Percentiles rank a stretch among this genome's conserved stretches.
Conservation (phyloP, 2,797 vertebrate species). For the Enoplosus armatus region DNA sequence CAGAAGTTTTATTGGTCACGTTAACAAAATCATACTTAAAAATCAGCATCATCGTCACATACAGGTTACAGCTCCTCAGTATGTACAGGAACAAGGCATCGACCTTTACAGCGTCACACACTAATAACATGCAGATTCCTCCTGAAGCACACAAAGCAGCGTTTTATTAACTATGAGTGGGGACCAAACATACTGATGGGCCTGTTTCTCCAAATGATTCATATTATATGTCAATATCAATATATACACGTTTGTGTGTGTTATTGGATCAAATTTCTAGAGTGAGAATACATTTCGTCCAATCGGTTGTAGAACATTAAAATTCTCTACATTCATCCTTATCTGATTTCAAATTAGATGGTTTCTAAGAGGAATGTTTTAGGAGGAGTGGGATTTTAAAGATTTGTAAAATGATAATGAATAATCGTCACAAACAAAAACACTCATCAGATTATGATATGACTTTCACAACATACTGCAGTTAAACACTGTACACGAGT, state of each 20-base stretch:
- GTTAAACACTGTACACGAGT: slow-evolving; percentile 28
- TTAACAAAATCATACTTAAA: slow-evolving; percentile 66
- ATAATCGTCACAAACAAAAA: slow-evolving; percentile 5
- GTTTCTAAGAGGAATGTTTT: neutral
- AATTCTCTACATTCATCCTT: slow-evolving; percentile 22
- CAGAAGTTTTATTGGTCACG: slow-evolving; percentile 69
- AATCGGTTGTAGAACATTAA: slow-evolving; percentile 1
- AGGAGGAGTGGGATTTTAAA: neutral
- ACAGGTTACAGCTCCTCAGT: slow-evolving; percentile 52
- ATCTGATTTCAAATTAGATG: neutral
- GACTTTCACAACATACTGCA: slow-evolving; percentile 29
- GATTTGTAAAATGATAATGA: slow-evolving; percentile 4
- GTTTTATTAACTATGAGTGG: neutral
- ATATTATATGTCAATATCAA: neutral
- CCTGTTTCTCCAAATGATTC: neutral
- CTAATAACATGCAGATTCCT: slow-evolving; percentile 69
- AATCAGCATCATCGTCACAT: slow-evolving; percentile 43
- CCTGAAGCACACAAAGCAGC: slow-evolving; percentile 32
- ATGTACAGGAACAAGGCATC: slow-evolving; percentile 60
- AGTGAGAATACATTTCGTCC: neutral
- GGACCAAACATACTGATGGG: neutral
- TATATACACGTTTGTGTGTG: too few species aligned
- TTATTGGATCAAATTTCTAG: neutral
- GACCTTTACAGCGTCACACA: slow-evolving; percentile 60
- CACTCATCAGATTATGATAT: slow-evolving; percentile 27